These are phyloP conservation scores for Argyresthia albistria DNA, from an alignment of 2,888 invertebrate species.

Conservation along the genomic window DNA sequence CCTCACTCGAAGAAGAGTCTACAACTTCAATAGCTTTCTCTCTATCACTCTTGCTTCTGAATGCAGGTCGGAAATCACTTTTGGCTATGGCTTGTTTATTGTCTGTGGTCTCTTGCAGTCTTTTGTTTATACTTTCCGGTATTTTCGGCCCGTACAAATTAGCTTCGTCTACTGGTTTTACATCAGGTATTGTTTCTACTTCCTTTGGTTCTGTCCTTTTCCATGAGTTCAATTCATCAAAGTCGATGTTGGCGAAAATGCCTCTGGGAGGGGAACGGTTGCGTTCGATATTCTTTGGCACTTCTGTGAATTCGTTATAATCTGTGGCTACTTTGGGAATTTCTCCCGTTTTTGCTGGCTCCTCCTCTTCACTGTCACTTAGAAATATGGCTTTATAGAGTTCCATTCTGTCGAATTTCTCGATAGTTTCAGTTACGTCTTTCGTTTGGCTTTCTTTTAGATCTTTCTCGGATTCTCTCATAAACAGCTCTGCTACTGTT, in stretches of 20 bases:
- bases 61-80: constrained; percentile 23
- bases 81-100: constrained; percentile 3
- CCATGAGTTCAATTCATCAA: constrained; percentile 71
- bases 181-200: constrained; percentile 3
- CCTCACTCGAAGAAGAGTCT: constrained; percentile 44
- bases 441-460: constrained; percentile 26
- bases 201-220: constrained; percentile 23
- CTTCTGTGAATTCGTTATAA: constrained; percentile 29
- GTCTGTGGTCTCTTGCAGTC: constrained; percentile 21
- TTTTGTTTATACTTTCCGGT: constrained; percentile 54
- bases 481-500: constrained; percentile 58
- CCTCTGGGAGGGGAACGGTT: constrained; percentile 81
- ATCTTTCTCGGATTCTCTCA: constrained; percentile 55
- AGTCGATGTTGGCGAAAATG: constrained; percentile 78
- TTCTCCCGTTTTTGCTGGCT: constrained; percentile 36
- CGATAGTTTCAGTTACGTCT: constrained; percentile 48
- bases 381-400: constrained; percentile 92
- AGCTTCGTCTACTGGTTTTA: constrained; percentile 15
- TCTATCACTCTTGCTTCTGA: constrained; percentile 21
- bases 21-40: constrained; percentile 18
- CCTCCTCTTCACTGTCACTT: constrained; percentile 81
- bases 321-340: constrained; percentile 12
- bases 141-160: constrained; percentile 73
- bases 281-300: constrained; percentile 69
- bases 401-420: constrained; percentile 74